These are phyloP conservation scores for Molothrus aeneus DNA, from an alignment of 2,797 vertebrate species.

Conservation along the genomic window DNA sequence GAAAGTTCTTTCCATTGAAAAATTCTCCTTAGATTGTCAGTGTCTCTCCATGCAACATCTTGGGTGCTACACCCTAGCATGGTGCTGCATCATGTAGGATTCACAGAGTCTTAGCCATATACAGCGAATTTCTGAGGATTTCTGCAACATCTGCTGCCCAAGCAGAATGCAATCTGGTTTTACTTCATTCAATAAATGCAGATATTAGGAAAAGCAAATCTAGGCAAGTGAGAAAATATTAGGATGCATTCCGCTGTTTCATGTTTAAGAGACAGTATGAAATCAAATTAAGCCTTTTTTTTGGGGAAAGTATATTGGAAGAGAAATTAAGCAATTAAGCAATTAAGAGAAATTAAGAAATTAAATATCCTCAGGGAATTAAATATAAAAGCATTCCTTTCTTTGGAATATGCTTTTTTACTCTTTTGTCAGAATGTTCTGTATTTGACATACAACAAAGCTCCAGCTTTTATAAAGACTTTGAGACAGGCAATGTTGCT, in stretches of 20 bases:
- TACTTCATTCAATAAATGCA: not conserved
- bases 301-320: not conserved
- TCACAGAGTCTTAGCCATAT: not conserved
- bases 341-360: constrained; percentile 35
- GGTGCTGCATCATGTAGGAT: not conserved
- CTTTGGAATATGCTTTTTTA: constrained; percentile 37
- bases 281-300: constrained; percentile 44
- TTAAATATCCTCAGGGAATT: constrained; percentile 46
- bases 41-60: not conserved
- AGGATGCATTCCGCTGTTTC: constrained; percentile 4
- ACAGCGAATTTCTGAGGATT: not conserved
- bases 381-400: constrained; percentile 43
- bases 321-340: not conserved
- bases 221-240: constrained; percentile 7
- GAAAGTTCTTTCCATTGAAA: not conserved
- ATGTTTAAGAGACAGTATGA: constrained; percentile 30
- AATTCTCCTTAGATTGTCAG: not conserved
- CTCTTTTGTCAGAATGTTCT: constrained; percentile 23
- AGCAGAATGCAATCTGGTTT: not conserved
- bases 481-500: not conserved
- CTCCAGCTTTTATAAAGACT: not conserved
- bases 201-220: constrained; percentile 28
- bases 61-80: not conserved
- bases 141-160: not conserved
- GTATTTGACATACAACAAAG: constrained; percentile 1